phyloP scores from a whole-genome alignment of 2,113 vertebrate species.

The Pagrus major region DNA sequence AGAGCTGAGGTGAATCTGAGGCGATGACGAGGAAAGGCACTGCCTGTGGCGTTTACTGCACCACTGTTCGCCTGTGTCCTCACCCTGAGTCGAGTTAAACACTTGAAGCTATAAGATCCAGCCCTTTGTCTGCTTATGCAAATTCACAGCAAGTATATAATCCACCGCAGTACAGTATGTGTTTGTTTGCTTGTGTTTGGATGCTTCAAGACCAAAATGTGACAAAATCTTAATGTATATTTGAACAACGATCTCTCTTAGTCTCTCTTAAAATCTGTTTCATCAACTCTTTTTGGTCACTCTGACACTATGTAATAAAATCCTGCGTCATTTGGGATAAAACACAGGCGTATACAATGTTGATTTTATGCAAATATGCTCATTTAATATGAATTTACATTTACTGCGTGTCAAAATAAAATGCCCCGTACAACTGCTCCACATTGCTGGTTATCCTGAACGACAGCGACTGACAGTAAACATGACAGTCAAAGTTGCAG shows the following conservation, averaged over 20 bases:
- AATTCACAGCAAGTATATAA: conserved; percentile 8
- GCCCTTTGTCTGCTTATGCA: conserved; percentile 10
- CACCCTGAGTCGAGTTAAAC: background rate
- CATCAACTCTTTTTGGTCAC: too few species aligned
- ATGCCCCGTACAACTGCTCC: too few species aligned
- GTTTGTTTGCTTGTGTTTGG: background rate
- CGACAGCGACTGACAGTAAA: too few species aligned
- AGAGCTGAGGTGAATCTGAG: conserved; percentile 13
- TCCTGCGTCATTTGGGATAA: too few species aligned
- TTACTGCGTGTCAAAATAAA: too few species aligned
- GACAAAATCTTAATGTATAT: conserved; percentile 1
- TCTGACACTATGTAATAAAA: too few species aligned
- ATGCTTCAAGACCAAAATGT: background rate
- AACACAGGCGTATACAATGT: too few species aligned
- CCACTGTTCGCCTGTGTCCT: background rate
- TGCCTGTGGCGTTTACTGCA: conserved; percentile 10
- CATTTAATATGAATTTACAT: too few species aligned
- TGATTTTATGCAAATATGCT: too few species aligned
- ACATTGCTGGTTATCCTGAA: too few species aligned
- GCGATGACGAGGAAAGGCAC: conserved; percentile 8
- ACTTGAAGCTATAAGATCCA: background rate
- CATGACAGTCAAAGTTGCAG: too few species aligned
- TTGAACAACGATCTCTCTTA: background rate
- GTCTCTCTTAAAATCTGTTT: too few species aligned
- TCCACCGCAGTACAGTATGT: background rate